Evolutionary conservation across 2,797 vertebrate species (phyloP).

Genomic region (Pyrocephalus nanus): DNA sequence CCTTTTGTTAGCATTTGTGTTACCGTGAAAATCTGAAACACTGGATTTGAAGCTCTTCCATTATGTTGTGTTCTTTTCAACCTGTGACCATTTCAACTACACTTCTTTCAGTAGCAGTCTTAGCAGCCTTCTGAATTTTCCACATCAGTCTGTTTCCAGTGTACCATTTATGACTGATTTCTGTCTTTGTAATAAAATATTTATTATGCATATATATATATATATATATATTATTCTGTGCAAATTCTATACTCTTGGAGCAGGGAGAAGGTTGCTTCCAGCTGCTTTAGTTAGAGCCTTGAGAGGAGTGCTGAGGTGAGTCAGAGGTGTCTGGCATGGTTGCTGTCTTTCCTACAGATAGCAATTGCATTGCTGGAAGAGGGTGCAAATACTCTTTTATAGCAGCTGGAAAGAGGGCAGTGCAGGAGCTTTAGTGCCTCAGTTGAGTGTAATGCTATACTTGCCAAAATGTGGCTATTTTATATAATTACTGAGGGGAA

Average conservation of each 20-base stretch:
- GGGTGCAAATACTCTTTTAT: neutral
- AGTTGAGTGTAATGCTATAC: neutral
- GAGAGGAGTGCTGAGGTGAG: neutral
- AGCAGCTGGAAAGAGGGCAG: neutral
- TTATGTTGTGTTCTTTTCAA: neutral
- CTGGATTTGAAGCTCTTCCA: neutral
- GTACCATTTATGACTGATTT: neutral
- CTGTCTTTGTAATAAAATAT: neutral
- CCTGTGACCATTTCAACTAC: neutral
- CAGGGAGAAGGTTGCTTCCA: neutral
- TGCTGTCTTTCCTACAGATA: neutral
- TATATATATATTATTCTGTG: neutral
- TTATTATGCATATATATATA: neutral
- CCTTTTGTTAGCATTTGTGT: neutral
- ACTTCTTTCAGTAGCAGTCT: neutral
- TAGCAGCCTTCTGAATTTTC: neutral
- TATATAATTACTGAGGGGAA: neutral
- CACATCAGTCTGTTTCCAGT: neutral
- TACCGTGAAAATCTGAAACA: neutral
- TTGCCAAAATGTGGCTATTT: neutral
- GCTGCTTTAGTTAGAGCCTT: neutral
- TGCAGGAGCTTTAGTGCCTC: neutral
- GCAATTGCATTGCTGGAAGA: neutral
- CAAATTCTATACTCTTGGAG: neutral
- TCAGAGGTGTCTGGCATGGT: neutral